Evolutionary conservation across 2,888 invertebrate genomes (phyloP), one percentile per base, ranked within the genome.

Genomic region (Margaritifera margaritifera): DNA sequence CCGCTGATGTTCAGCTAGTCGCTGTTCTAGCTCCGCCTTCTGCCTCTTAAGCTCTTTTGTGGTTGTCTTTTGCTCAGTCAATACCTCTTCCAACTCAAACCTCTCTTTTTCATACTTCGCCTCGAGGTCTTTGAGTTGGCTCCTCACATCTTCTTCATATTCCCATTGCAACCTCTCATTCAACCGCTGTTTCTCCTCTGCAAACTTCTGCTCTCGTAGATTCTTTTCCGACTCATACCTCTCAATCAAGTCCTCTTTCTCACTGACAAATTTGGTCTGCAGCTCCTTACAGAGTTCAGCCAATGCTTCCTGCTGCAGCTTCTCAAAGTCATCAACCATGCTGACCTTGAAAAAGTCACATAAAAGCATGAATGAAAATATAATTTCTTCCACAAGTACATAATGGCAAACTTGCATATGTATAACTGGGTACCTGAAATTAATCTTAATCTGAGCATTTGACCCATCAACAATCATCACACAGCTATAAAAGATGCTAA

Each of bases 211-310:
- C 63, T 79, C 74, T 15, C 80, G 55, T 25, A 78, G 75, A 64
- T 85, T 85, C 64, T 81, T 83, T 72, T 85, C 84, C 1, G 82
- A 80, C 67, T 84, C 82, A 27, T 81, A 69, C 74, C 75, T 82
- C 65, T 81, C 78, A 53, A 81, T 63, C 8, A 85, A 58, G 20
- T 86, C 83, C 63, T 85, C 80, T 58, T 82, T 83, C 73, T 84
- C 85, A 55, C 72, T 63, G 8, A 76, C 81, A 69, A 83, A 83
- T 42, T 74, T 73, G 0, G 71, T 82, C 74, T 82, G 80, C 31
- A 85, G 61, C 18, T 84, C 78, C 63, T 77, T 76, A 50, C 81
- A 77, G 55, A 82, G 78, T 66, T 86, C 81, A 18, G 82, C 84
- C 51, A 83, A 62, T 1, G 71, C 69, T 51, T 80, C 74, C 52